A percentile compares a stretch with the other conserved stretches of the same genome.
phyloP scores from a whole-genome alignment of 1,140 invertebrate genomes.

The Drosophila tsacasi region DNA sequence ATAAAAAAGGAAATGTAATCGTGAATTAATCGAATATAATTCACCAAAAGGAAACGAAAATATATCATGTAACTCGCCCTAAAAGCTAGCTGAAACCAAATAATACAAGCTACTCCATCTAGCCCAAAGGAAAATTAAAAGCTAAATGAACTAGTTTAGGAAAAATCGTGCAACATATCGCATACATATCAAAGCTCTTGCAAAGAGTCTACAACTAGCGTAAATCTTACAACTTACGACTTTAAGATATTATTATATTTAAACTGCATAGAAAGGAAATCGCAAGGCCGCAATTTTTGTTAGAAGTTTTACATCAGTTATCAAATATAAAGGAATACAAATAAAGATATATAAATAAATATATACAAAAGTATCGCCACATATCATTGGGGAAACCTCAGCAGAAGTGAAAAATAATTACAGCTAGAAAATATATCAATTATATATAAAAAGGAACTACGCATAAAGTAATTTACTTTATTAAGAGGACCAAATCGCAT shows the following conservation, averaged over 20 bases:
- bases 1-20: not conserved
- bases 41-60: conserved; percentile 10
- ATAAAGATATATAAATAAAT: conserved; percentile 1
- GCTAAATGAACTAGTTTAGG: conserved; percentile 67
- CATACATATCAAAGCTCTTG: conserved; percentile 79
- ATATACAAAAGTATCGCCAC: conserved; percentile 33
- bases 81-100: conserved; percentile 28
- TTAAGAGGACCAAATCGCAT: conserved; percentile 35
- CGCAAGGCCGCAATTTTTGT: conserved; percentile 45
- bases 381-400: conserved; percentile 46
- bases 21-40: not conserved
- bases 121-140: conserved; percentile 26
- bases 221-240: conserved; percentile 40
- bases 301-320: conserved; percentile 62
- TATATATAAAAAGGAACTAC: conserved; percentile 1
- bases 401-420: conserved; percentile 13
- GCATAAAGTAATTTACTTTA: conserved; percentile 34
- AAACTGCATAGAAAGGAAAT: conserved; percentile 23
- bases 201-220: conserved; percentile 65
- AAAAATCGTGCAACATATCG: conserved; percentile 62
- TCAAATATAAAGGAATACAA: not conserved
- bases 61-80: conserved; percentile 68
- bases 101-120: conserved; percentile 13
- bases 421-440: conserved; percentile 7
- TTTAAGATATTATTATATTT: conserved; percentile 23